Base-by-base conservation (phyloP, 2,888 invertebrate genomes). In the Euclidia mi region DNA sequence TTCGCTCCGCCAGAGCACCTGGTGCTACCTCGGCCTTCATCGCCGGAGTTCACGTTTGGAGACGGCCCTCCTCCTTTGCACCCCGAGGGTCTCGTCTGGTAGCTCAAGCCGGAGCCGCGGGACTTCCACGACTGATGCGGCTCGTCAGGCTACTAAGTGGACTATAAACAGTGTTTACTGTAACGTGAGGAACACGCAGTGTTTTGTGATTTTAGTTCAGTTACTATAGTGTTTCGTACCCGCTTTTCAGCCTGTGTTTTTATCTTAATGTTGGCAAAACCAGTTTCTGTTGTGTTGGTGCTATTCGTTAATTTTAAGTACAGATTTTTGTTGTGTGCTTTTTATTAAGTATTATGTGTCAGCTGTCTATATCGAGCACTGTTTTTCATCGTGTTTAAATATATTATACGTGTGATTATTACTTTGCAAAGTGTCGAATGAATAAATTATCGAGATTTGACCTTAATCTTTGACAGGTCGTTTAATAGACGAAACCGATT, bases 1-100 rank as follows among this genome's bases (percentile, higher is more conserved):
- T 96, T 95, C 90, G 96, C 95, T 48, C 96, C 95, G 6, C 95
- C 96, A 1, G 96, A 96, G 71, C 96, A 96, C 88, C 95, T 96
- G 81, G 95, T 96, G 81, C 96, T 96, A 63, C 96, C 96, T 60
- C 96, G 97, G 72, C 96, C 97, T 48, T 96, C 97, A 64, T 97
- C 97, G 76, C 97, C 97, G 42, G 96, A 96, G 91, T 97, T 96
- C 93, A 96, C 96, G 65, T 95, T 95, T 79, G 93, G 93, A 0
- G 95, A 95, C 82, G 94, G 91, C 44, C 94, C 94, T 18, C 94
- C 94, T 0, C 94, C 94, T 37, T 75, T 94, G 48, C 95, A 95
- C 64, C 94, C 93, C 46, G 95, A 95, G 85, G 95, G 94, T 38
- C 86, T 95, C 79, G 95, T 95, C 44, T 95, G 95, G 95, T 95